A percentile compares a stretch with the other conserved stretches of the same genome.
Evolutionary conservation across 2,113 vertebrate species (phyloP).

Genomic region (Xiphophorus couchianus): DNA sequence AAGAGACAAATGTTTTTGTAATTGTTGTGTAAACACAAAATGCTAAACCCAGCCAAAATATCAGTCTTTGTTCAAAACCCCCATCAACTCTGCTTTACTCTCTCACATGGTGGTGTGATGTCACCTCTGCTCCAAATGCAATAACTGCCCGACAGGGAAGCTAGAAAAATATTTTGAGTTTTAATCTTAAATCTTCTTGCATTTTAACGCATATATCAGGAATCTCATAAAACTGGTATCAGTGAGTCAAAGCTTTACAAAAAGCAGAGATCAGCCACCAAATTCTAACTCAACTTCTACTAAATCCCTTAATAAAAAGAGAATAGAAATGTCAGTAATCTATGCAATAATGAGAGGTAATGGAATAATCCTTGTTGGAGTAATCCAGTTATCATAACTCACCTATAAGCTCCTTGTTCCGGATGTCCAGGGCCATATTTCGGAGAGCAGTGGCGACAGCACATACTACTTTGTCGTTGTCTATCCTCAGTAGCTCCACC

Average conservation of each 20-base stretch:
- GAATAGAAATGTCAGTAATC: slow-evolving; percentile 7
- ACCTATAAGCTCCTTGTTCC: slow-evolving; percentile 99
- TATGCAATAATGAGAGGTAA: not conserved
- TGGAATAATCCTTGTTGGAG: not conserved
- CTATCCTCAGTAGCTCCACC: slow-evolving; percentile 97
- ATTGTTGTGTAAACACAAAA: not conserved
- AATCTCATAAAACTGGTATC: not conserved
- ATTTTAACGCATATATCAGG: too few species aligned
- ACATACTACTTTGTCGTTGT: slow-evolving; percentile 98
- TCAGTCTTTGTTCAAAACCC: not conserved
- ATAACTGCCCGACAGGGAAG: not conserved
- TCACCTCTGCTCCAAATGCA: not conserved
- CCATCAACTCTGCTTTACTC: not conserved
- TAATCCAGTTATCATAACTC: slow-evolving; percentile 59
- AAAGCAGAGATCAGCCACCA: not conserved
- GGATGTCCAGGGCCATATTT: slow-evolving; percentile 98
- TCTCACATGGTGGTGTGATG: not conserved
- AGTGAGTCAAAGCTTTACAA: not conserved
- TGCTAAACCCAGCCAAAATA: not conserved
- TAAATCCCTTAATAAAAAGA: too few species aligned
- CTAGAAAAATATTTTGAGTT: too few species aligned
- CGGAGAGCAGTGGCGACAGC: slow-evolving; percentile 97
- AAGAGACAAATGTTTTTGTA: not conserved
- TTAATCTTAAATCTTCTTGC: too few species aligned
- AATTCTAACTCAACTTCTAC: not conserved